Base-by-base conservation (phyloP, 37 sponge, comb jelly and placozoan genomes). In the Haliclona indistincta region DNA sequence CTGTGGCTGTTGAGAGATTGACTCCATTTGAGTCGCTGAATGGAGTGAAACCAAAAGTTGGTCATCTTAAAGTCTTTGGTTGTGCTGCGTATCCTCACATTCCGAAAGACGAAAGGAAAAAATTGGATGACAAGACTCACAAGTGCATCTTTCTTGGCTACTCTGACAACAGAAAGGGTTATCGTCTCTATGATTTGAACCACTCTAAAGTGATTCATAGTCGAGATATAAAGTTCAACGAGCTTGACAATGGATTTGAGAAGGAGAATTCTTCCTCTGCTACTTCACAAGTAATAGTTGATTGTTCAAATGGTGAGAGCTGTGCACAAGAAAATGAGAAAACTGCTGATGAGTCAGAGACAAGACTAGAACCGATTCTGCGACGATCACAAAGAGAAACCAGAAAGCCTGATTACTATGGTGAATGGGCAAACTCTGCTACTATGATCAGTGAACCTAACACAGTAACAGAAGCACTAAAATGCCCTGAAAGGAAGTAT, bases 141-240 rank as follows among this genome's bases (percentile, higher is more conserved):
- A 85, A 64, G 62, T 85, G 86, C 39, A 72, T 77, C 54, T 43
- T 85, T 43, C 63, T 85, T 11, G 79, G 86, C 4, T 77, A 85
- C 60, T 64, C 72, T 51, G 36, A 19, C n/a, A 43, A 63, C 19
- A 73, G 73, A 35, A 77, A 85, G 58, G 79, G 77, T 19, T 71
- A 85, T 39, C 36, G 79, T 39, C 42, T 85, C 3, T 78, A 85
- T 54, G 79, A 85, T 49, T 43, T 71, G 22, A 11, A 70, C 34
- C 33, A 65, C 30, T n/a, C 3, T 36, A 76, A 29, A 39, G 58
- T 84, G 11, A 38, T 52, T 41, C 56, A 65, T 71, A 84, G 84
- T 40, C 43, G 84, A 68, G 84, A 83, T 74, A 75, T 83, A 11
- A 42, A 43, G 7, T 75, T 83, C 56, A 64, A 85, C 49, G 73